These are phyloP conservation scores for Tenthredo amoena DNA, from an alignment of 2,888 invertebrate genomes.

Conservation along the genomic window DNA sequence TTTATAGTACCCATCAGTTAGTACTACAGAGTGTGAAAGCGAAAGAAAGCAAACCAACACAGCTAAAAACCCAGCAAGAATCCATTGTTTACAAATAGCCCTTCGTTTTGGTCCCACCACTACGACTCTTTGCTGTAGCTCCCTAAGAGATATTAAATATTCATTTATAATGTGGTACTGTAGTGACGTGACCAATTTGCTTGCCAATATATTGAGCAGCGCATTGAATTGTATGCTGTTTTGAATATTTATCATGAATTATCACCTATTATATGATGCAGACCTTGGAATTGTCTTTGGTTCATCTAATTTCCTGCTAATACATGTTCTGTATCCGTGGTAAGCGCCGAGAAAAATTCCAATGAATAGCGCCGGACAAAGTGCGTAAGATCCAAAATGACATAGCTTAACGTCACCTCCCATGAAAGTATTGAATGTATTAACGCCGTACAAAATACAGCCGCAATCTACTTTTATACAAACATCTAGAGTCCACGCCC, in stretches of 20 bases:
- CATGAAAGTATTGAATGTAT: constrained; percentile 73
- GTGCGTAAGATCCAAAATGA: constrained; percentile 71
- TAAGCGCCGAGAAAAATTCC: constrained; percentile 69
- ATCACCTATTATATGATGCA: constrained; percentile 59
- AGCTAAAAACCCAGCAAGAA: constrained; percentile 83
- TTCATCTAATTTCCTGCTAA: constrained; percentile 63
- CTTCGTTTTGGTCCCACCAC: constrained; percentile 67
- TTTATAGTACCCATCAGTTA: constrained; percentile 86
- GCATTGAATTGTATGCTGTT: background rate
- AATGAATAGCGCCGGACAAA: constrained; percentile 67
- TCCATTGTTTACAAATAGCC: constrained; percentile 80
- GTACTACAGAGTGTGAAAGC: constrained; percentile 84
- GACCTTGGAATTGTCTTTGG: constrained; percentile 59
- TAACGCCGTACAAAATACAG: constrained; percentile 75
- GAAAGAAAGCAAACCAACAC: constrained; percentile 84
- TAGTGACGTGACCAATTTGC: background rate
- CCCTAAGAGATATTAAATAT: background rate
- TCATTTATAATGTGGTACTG: background rate
- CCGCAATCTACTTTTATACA: constrained; percentile 75
- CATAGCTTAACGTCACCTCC: constrained; percentile 76
- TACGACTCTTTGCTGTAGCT: constrained; percentile 59
- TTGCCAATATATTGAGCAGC: background rate
- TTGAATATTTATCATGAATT: background rate
- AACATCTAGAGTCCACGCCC: constrained; percentile 73
- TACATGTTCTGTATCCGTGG: constrained; percentile 75